Base-by-base conservation (phyloP, 2,797 vertebrate genomes). In the Gastrophryne carolinensis region DNA sequence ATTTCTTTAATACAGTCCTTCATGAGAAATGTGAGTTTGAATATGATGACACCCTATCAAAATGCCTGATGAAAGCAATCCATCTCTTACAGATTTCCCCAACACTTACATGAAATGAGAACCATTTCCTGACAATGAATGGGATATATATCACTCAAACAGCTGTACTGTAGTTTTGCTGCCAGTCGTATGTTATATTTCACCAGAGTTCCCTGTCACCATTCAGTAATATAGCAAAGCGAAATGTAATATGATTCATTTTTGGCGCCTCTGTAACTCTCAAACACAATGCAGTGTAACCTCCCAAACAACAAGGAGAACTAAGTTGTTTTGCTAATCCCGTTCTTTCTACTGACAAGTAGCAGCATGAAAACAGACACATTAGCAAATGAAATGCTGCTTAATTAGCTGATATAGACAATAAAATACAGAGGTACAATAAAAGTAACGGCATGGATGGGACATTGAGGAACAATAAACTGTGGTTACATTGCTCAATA, bases 401-500 rank as follows among this genome's bases (percentile, higher is more conserved):
- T 54, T 65, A 73, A 73, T 44, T 64, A 37, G 49, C 39, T 57
- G 72, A 65, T 47, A 65, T 64, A 57, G 5, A 65, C 61, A 57
- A 13, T 57, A 26, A 73, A 73, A 65, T 65, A 66, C 62, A 24
- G 62, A 57, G 56, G 50, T 49, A 62, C 17, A 19, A 62, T 80
- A 83, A 86, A 82, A 41, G 24, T 80, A 80, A 80, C 78, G 83
- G 70, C 72, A 82, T 79, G 80, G 47, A 19, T 79, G 80, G 69
- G 79, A 81, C 50, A 41, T 24, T 79, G 57, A 75, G 52, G 47
- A 81, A 60, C 65, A 86, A 81, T 58, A 81, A 52, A 76, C 81
- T 85, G 72, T 73, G 79, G 54, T 79, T 85, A 84, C 63, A 61
- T 75, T 84, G 79, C 72, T 86, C 82, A 86, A 80, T 86, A 85